Base-by-base conservation (phyloP, 2,113 vertebrate genomes). In the Lonchura striata region DNA sequence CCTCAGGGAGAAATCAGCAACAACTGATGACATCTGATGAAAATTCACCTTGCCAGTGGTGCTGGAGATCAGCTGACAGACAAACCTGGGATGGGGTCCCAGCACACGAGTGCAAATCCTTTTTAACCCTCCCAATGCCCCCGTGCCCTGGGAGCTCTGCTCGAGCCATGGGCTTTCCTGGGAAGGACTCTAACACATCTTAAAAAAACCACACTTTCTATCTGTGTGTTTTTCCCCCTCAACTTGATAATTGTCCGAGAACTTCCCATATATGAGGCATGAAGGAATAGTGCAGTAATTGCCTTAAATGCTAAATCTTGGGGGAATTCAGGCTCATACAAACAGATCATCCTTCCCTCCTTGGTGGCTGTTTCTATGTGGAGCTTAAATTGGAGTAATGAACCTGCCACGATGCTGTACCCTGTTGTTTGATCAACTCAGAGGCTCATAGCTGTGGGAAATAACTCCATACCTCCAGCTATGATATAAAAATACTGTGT, bases 1-100 rank as follows among this genome's bases (percentile, higher is more conserved):
- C 33, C 50, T 76, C 35, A 4, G 49, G 61, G 57, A 76, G 89
- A 57, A 69, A 69, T 30, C 69, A 56, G 80, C 61, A 79, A 3
- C 8, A 37, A 6, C 37, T 57, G 24, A 10, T 15, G 61, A 3
- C 23, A 53, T 11, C 41, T 80, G 66, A 6, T 42, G 82, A 42
- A 50, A 54, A 31, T 0, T 10, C 6, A 0, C 0, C 0, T 6
- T 64, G 27, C 16, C 44, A 60, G 60, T 2, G 23, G 24, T 19
- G 49, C 74, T 81, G 2, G 7, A 9, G 49, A 30, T 64, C 39
- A 37, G 13, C 71, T 3, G 1, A 23, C 49, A 44, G 41, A 15
- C 25, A 22, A 25, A 68, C 22, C 56, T 22, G 2, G 20, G 35
- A 15, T 4, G n/a, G 50, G 25, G 5, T 65, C 47, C 68, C 64